Evolutionary conservation across 2,797 vertebrate species (phyloP), one percentile per base, ranked within the genome.

Genomic region (Coendou prehensilis): DNA sequence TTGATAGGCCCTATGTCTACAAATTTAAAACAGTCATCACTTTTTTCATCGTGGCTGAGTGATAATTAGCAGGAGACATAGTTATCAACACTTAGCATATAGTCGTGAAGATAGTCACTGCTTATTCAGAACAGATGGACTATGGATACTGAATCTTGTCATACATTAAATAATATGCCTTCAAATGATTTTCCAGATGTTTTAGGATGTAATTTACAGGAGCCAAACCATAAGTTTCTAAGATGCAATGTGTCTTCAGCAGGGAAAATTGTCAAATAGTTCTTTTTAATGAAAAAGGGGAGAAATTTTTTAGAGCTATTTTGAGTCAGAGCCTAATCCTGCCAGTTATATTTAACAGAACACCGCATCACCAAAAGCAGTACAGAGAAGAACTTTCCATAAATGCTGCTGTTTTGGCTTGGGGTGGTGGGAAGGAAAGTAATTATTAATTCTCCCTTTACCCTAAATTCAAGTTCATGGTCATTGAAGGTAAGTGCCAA

Each of bases 91-190:
- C 98, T 98, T 98, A 97, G 57, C 98, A 97, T 97, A 97, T 98
- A 98, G 95, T 96, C n/a, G 87, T 98, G 96, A 98, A 98, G 97
- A 96, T 96, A 96, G 95, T 98, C 97, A 88, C 97, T 98, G 95
- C 97, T 97, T 98, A 94, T 97, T 96, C 93, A 79, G 97, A 99
- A 98, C 99, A 99, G 98, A 99, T 99, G 98, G 99, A 98, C 93
- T 96, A 97, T 95, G 96, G 98, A 96, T 98, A 96, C 64, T 94
- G 93, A 98, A 87, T 97, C 97, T 98, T 98, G 97, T 97, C 98
- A 96, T 98, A 98, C 95, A 92, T 98, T 98, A 98, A 98, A 92
- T 98, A 98, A 98, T 97, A 97, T 97, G 96, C 92, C 96, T 98
- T 95, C 94, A 98, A 97, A 98, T 97, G 96, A 76, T 96, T 97